Percentiles rank a stretch among this genome's conserved stretches.
These are phyloP conservation scores for Smutsia temminckii DNA, from an alignment of 2,797 vertebrate species.

Conservation along the genomic window DNA sequence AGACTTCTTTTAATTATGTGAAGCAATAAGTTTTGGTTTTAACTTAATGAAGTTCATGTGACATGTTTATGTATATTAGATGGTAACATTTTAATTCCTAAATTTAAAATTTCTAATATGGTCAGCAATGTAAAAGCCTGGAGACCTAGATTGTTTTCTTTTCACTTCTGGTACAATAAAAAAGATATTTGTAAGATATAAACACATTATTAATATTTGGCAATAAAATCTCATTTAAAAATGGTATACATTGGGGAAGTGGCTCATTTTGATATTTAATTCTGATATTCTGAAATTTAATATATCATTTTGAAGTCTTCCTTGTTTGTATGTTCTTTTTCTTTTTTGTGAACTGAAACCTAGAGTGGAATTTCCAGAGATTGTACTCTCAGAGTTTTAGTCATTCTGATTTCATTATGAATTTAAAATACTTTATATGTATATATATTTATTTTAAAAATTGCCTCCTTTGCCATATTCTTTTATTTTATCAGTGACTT, in stretches of 20 bases:
- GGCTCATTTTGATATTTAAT: not conserved
- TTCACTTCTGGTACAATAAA: not conserved
- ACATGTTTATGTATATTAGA: slow-evolving; percentile 15
- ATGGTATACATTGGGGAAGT: not conserved
- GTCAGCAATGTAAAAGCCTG: not conserved
- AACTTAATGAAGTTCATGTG: slow-evolving; percentile 16
- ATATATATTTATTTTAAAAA: not conserved
- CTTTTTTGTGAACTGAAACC: not conserved
- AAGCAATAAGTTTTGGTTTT: slow-evolving; percentile 4
- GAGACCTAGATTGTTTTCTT: not conserved
- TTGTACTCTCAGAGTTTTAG: not conserved
- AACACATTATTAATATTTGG: not conserved
- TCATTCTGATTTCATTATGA: not conserved
- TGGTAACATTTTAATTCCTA: slow-evolving; percentile 12
- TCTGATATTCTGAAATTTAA: not conserved
- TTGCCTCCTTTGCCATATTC: not conserved
- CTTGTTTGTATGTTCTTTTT: not conserved
- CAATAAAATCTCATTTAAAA: not conserved
- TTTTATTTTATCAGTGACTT: not conserved
- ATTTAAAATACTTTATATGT: not conserved
- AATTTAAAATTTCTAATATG: slow-evolving; percentile 15
- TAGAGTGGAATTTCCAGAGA: slow-evolving; percentile 35
- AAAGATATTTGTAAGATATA: slow-evolving; percentile 24
- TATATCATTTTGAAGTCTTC: not conserved
- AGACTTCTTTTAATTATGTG: not conserved